Base-by-base conservation (phyloP, 2,113 vertebrate species). In the Dolichotis patagonum region DNA sequence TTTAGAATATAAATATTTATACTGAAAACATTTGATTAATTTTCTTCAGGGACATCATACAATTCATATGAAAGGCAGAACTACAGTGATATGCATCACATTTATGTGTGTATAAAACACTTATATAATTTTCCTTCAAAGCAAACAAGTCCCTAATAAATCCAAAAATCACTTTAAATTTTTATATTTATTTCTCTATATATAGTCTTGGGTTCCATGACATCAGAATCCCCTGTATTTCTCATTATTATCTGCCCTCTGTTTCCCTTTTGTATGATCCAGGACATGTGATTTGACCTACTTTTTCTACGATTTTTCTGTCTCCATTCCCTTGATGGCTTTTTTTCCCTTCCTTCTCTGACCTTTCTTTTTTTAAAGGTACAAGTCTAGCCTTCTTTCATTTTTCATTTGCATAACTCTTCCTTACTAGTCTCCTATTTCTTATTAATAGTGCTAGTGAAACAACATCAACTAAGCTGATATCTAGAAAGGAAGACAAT, bases 1-100 rank as follows among this genome's bases (percentile, higher is more conserved):
- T 96, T 82, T 58, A 91, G 32, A 92, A 69, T 80, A 46, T 90
- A 91, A 88, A 58, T 84, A 85, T 14, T 60, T 94, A 63, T 1
- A 77, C 30, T 69, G 63, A 0, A 84, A 30, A 88, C 9, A 93
- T 1, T 89, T 86, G 38, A 62, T 73, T 35, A 52, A 56, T 73
- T 92, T 94, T 90, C 28, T 69, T 75, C 38, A 67, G 30, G 63
- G 71, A 84, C 13, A 90, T 73, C n/a, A 8, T 95, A 26, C 13
- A 93, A 73, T 28, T 60, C 30, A 58, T 58, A 52, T 63, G 32
- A 96, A 93, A 73, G 20, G n/a, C 7, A 49, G 52, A 94, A 22
- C 41, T 71, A 11, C 22, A 52, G 52, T 41, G 19, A 24, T n/a
- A 65, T 62, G 0, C 56, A 52, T 17, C 0, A 20, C 32, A 9